Evolutionary conservation across 2,888 invertebrate genomes (phyloP).

Genomic region (Leptinotarsa tumamoca): DNA sequence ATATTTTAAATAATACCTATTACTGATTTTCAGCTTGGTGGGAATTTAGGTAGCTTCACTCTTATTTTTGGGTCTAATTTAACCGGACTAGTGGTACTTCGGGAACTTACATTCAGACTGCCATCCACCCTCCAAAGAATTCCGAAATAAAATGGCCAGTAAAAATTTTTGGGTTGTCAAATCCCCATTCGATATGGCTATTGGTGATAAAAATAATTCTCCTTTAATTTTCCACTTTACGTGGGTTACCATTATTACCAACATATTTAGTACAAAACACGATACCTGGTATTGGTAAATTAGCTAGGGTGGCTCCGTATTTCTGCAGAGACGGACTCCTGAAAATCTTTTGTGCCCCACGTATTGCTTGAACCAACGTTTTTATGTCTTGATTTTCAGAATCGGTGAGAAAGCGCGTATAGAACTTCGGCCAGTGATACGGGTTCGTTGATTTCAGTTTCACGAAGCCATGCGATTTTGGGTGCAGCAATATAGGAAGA

Average conservation of each 20-base stretch:
- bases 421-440: conserved; percentile 77
- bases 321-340: conserved; percentile 67
- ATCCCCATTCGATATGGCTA: no score
- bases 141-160: no score
- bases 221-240: no score
- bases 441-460: conserved; percentile 79
- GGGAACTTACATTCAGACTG: no score
- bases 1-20: no score
- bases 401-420: conserved; percentile 84
- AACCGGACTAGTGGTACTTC: no score
- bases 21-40: no score
- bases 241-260: neutral
- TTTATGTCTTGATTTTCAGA: conserved; percentile 68
- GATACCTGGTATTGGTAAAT: conserved; percentile 49
- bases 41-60: no score
- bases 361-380: conserved; percentile 63
- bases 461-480: conserved; percentile 77
- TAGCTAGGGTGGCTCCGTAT: conserved; percentile 46
- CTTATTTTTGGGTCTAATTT: no score
- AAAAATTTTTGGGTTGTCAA: no score
- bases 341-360: conserved; percentile 68
- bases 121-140: no score
- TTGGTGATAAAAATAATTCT: no score
- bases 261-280: neutral
- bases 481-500: conserved; percentile 79